Base-by-base conservation (phyloP, 2,113 vertebrate genomes). In the Phaethon lepturus region DNA sequence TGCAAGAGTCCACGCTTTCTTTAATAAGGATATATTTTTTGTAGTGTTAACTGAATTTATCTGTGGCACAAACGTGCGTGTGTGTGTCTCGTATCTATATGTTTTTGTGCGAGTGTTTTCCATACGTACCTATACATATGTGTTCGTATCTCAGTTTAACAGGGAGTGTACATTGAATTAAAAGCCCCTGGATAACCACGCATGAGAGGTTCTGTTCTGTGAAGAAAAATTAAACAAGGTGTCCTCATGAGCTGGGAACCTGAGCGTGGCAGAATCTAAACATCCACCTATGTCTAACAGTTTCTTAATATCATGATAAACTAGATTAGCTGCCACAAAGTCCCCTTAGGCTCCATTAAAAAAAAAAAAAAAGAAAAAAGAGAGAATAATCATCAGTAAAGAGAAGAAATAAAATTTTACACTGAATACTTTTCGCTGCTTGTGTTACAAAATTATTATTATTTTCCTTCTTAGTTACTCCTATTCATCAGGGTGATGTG, bases 401-500 rank as follows among this genome's bases (percentile, higher is more conserved):
- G 62, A 80, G 80, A 56, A 82, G 69, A 86, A 94, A 96, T 86
- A 47, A 97, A 81, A 93, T 93, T 94, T 97, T 72, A 74, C 62
- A 90, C n/a, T 69, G 74, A 97, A 96, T 88, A 97, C 90, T 95
- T 96, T 95, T 96, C 22, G 26, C 38, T 95, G 88, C 92, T 97
- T 95, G 62, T 87, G 87, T 97, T 92, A 96, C 56, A 91, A 97
- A 97, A 97, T 92, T 97, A 96, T 96, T 96, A 85, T 86, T 97
- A 93, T 97, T 97, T 97, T 77, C 91, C 68, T 96, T 94, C 94
- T 97, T 93, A 76, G 94, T 97, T 90, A 73, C 82, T 96, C 81
- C 42, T 90, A 93, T 96, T 96, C 95, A 95, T 96, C 97, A 97
- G 94, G 72, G 80, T 97, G 98, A 98, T 97, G 35, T 92, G 88